Evolutionary conservation across 1,140 invertebrate species (phyloP), one percentile per base, ranked within the genome.

Genomic region (Leptoteleia sp.): DNA sequence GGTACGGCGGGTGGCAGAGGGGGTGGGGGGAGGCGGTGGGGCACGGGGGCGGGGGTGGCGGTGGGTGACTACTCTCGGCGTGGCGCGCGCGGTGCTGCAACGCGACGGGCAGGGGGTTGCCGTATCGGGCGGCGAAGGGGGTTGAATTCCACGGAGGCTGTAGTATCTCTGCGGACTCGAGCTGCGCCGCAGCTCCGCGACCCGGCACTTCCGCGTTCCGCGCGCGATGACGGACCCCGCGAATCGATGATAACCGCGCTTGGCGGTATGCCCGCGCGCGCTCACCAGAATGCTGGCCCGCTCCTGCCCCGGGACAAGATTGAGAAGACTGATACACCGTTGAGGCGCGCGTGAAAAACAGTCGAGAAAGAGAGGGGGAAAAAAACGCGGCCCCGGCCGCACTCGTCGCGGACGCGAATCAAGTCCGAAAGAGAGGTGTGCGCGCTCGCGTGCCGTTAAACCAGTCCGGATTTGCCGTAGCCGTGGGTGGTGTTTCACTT

Each of bases 101-200:
- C 55, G 65, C n/a, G n/a, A n/a, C n/a, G 57, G 11, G 71, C 52
- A 54, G 55, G 71, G 77, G 77, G 65, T 67, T 42, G 31, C 52
- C 57, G 72, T 52, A 64, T 22, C 70, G 65, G 65, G 76, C 64
- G 70, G 50, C 40, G 47, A 79, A 79, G 64, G 65, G 77, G 77
- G 70, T 79, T 47, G 71, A 65, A 80, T 76, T 80, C 62, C 68
- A 73, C 71, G 72, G 73, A 80, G 59, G 72, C 78, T 76, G 72
- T 80, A 80, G 78, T 80, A 80, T 76, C 78, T 72, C 67, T 61
- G 77, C 72, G 72, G 71, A 80, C 67, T 80, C 13, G 25, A 68
- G 27, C 72, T 62, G 70, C 72, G 72, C 55, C 54, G 55, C 72
- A 72, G 61, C 76, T 67, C 68, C 37, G 65, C 61, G 65, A 61